These are phyloP conservation scores for Argya squamiceps DNA, from an alignment of 2,797 vertebrate species.

Conservation along the genomic window DNA sequence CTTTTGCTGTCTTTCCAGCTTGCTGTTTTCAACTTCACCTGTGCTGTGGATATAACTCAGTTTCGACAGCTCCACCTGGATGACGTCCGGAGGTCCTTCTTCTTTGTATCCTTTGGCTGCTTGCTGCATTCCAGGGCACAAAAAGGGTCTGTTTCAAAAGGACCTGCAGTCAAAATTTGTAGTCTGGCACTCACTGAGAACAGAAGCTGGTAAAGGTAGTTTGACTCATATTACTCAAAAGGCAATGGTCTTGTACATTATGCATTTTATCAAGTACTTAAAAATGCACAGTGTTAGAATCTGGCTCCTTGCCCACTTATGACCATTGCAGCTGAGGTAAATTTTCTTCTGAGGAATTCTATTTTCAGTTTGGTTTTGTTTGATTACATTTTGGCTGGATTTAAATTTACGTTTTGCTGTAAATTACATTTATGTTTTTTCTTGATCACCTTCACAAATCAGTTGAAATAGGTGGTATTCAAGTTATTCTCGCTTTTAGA, in stretches of 20 bases:
- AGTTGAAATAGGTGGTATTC: neutral
- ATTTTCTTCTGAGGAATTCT: neutral
- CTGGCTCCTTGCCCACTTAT: neutral
- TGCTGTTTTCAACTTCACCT: slow-evolving; percentile 84
- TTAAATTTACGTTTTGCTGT: too few relatives aligned
- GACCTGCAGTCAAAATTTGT: neutral
- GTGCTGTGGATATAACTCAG: slow-evolving; percentile 82
- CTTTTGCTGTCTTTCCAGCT: slow-evolving; percentile 78
- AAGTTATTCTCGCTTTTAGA: neutral
- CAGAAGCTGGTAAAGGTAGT: neutral
- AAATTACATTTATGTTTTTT: too few relatives aligned
- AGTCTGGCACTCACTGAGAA: neutral
- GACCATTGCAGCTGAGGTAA: neutral
- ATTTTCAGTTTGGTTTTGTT: neutral
- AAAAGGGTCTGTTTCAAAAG: neutral
- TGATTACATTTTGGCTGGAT: neutral
- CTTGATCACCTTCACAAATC: neutral
- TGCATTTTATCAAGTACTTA: neutral
- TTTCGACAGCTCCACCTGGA: slow-evolving; percentile 88
- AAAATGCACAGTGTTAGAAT: neutral
- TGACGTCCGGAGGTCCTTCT: slow-evolving; percentile 92
- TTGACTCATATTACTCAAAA: neutral
- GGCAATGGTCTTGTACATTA: neutral
- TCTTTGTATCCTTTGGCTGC: slow-evolving; percentile 90
- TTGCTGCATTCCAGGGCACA: neutral